Conservation (phyloP, 2,888 invertebrate species). For the Paralinhomoeus sp. region DNA sequence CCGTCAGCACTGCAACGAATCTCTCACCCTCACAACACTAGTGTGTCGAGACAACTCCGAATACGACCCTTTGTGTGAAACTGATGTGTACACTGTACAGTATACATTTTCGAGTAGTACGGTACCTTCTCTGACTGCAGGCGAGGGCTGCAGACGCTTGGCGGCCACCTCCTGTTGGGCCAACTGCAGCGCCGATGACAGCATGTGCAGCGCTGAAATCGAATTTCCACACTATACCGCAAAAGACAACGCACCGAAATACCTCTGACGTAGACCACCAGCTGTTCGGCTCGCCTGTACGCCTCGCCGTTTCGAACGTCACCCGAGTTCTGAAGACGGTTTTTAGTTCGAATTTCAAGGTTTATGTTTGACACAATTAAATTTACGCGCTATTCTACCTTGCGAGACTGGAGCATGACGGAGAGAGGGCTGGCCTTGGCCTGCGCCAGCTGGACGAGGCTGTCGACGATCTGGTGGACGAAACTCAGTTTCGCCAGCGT, state of each 20-base stretch:
- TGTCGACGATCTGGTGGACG: slow-evolving; percentile 77
- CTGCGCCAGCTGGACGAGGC: slow-evolving; percentile 51
- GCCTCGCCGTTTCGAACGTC: slow-evolving; percentile 18
- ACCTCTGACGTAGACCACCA: too few species aligned
- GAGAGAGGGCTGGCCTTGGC: slow-evolving; percentile 28
- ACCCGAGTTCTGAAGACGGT: too few species aligned
- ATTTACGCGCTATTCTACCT: slow-evolving; percentile 34
- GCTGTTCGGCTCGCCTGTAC: slow-evolving; percentile 47
- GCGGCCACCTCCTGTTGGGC: slow-evolving; percentile 19
- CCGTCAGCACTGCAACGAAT: slow-evolving; percentile 53
- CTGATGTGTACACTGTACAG: too few species aligned
- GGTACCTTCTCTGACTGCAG: slow-evolving; percentile 63
- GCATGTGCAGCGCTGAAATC: slow-evolving; percentile 57
- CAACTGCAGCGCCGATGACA: slow-evolving; percentile 65
- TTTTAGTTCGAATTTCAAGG: too few species aligned
- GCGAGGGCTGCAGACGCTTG: slow-evolving; percentile 59
- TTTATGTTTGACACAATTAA: too few species aligned
- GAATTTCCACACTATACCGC: neutral
- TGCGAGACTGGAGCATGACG: slow-evolving; percentile 17
- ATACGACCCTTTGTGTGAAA: neutral
- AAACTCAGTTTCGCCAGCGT: slow-evolving; percentile 89
- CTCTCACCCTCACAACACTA: too few species aligned
- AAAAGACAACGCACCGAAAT: neutral
- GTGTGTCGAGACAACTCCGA: slow-evolving; percentile 2
- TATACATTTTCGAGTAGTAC: too few species aligned